phyloP scores from a whole-genome alignment of 2,888 invertebrate species.

The Eupithecia centaureata region DNA sequence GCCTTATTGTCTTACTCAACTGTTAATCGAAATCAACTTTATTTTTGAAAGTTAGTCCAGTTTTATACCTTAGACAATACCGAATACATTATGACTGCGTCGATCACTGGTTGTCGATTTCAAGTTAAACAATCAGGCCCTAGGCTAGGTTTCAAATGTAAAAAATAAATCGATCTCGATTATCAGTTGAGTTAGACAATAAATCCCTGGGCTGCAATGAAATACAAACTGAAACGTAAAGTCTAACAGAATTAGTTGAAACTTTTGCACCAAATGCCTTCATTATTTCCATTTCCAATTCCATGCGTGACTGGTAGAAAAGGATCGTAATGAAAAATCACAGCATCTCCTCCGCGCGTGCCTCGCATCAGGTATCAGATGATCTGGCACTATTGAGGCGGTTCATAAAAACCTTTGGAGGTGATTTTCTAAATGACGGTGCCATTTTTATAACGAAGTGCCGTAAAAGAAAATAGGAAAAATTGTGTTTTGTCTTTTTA shows the following conservation, averaged over 20 bases:
- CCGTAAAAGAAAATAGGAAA: background rate
- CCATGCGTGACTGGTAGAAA: constrained; percentile 31
- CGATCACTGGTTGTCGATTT: too few relatives aligned
- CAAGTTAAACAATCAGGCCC: too few relatives aligned
- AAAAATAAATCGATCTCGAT: too few relatives aligned
- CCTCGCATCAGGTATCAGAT: constrained; percentile 20
- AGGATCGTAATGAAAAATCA: constrained; percentile 28
- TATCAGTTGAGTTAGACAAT: too few relatives aligned
- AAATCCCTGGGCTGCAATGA: too few relatives aligned
- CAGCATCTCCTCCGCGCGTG: constrained; percentile 18
- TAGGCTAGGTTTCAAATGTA: too few relatives aligned
- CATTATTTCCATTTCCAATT: constrained; percentile 17
- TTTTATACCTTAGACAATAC: too few relatives aligned
- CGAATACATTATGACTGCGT: too few relatives aligned
- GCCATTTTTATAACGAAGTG: constrained; percentile 12
- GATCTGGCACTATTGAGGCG: constrained; percentile 18
- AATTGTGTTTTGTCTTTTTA: background rate
- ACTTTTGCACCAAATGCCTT: background rate
- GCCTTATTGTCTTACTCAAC: too few relatives aligned
- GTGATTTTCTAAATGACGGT: constrained; percentile 20
- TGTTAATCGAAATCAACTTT: too few relatives aligned
- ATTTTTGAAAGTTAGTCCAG: too few relatives aligned
- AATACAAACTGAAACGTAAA: background rate
- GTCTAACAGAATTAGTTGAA: background rate
- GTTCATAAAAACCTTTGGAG: constrained; percentile 3